Evolutionary conservation across 1,140 invertebrate genomes (phyloP), one percentile per base, ranked within the genome.

Genomic region (Rhagoletis zephyria): DNA sequence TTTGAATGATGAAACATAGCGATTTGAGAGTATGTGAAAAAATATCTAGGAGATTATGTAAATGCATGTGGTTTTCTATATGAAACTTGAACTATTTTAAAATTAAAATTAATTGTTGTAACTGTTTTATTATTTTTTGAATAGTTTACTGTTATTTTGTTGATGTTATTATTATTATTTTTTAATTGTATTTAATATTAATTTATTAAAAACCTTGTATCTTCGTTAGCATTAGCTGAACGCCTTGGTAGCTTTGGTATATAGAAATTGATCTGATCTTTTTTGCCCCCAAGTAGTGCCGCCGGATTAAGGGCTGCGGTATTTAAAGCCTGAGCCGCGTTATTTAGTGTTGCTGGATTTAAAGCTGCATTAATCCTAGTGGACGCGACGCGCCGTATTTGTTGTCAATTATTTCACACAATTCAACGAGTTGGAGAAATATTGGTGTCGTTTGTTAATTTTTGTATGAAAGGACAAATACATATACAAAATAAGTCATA

Each of bases 221-320:
- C 91, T 87, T 92, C 85, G 85, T 63, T 87, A 74, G 88, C 88
- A 61, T 87, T 88, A 89, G 87, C 88, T 65, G 89, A 89, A 85
- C 90, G 89, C 85, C 89, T 91, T 88, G 89, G 90, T 89, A 92
- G 89, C 87, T 90, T 91, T 87, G 91, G 91, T 65, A 92, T 88
- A 92, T 92, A 92, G 89, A 92, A 92, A 90, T 90, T 91, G 63
- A 92, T 88, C 88, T 89, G 89, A 89, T 92, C 91, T 92, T 92
- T 92, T 89, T 92, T 92, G 87, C 90, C 89, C 85, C 91, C 90
- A 70, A 92, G 90, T 88, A 92, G 87, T 85, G 90, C 86, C 88
- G 91, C 90, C 67, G 91, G 91, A 88, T 92, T 92, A 89, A 92
- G 91, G 42, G 91, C 91, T 87, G 91, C 91, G 74, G 91, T 90